Evolutionary conservation across 2,113 vertebrate species (phyloP).

Genomic region (Panthera tigris): DNA sequence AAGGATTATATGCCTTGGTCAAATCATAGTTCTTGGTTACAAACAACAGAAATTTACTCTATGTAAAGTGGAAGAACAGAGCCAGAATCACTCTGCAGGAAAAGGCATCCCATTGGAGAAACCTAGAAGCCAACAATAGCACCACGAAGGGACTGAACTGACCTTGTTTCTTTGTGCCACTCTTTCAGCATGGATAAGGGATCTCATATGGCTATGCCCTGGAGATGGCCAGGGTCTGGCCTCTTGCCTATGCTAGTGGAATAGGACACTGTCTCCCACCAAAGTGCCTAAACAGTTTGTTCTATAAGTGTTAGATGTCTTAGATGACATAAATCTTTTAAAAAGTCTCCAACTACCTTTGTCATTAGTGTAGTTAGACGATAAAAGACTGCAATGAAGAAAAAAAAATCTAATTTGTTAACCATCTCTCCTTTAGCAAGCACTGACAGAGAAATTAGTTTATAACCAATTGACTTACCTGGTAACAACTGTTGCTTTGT

Average conservation of each 20-base stretch:
- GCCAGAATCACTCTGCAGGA: neutral
- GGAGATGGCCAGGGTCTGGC: neutral
- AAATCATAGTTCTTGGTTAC: neutral
- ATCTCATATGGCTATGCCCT: neutral
- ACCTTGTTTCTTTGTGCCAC: neutral
- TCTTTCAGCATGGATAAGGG: neutral
- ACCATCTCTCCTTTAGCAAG: neutral
- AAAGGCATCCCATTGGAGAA: neutral
- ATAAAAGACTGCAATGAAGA: neutral
- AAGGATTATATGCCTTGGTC: neutral
- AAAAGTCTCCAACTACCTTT: neutral
- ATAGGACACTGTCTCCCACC: neutral
- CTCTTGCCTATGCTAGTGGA: neutral
- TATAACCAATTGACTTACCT: neutral
- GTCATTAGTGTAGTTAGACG: neutral
- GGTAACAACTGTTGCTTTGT: neutral
- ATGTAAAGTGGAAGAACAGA: neutral
- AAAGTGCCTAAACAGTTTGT: neutral
- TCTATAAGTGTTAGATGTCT: neutral
- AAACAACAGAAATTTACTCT: neutral
- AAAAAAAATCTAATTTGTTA: neutral
- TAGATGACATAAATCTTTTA: neutral
- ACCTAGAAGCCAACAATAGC: neutral
- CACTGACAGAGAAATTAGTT: neutral
- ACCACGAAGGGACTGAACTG: neutral